phyloP scores from a whole-genome alignment of 2,888 invertebrate genomes.

The Cynaeus angustus region DNA sequence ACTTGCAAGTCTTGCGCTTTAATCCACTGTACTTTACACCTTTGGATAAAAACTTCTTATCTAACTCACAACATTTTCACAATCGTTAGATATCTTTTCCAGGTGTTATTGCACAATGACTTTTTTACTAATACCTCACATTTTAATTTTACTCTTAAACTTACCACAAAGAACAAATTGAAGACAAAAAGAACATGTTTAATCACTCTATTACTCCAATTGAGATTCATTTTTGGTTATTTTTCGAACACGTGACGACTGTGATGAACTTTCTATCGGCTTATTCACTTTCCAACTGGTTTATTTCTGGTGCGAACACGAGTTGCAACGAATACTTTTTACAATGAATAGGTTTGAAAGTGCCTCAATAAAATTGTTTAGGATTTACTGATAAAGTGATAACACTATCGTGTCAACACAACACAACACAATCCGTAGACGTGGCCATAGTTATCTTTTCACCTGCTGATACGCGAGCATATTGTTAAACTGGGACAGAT shows the following conservation, averaged over 20 bases:
- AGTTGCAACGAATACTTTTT: conserved; percentile 3
- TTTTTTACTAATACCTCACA: too few species aligned
- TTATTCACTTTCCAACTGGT: conserved; percentile 41
- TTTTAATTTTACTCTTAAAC: conserved; percentile 68
- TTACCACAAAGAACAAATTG: conserved; percentile 91
- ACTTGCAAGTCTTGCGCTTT: too few species aligned
- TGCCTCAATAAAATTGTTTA: conserved; percentile 24
- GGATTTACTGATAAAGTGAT: conserved; percentile 44
- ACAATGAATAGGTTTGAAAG: conserved; percentile 1
- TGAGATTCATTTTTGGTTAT: conserved; percentile 62
- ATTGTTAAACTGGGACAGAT: conserved; percentile 32
- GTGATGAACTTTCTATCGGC: conserved; percentile 35
- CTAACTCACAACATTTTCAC: too few species aligned
- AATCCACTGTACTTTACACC: too few species aligned
- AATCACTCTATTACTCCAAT: conserved; percentile 75
- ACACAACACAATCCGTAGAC: conserved; percentile 27
- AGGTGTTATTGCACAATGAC: background rate
- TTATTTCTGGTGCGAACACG: background rate
- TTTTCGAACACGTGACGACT: conserved; percentile 35
- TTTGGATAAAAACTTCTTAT: too few species aligned
- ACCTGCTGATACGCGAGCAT: conserved; percentile 25
- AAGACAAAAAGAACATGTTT: conserved; percentile 91
- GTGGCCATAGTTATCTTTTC: conserved; percentile 40
- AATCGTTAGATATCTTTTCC: too few species aligned
- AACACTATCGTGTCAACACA: conserved; percentile 32